These are phyloP conservation scores for Chrysolophus pictus DNA, from an alignment of 2,797 vertebrate genomes.

Conservation along the genomic window DNA sequence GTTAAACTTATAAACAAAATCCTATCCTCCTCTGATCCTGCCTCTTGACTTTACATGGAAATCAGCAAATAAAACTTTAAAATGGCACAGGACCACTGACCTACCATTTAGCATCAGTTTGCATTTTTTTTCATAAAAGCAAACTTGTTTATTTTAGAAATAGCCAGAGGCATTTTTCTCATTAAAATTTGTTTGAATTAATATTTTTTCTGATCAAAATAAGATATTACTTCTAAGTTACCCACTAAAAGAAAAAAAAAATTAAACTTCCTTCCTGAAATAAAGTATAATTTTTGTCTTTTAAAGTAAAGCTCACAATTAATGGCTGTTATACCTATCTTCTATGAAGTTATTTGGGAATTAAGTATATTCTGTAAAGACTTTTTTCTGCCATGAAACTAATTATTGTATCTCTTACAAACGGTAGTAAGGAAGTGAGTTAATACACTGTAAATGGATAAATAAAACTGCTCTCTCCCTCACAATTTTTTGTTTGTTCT, in stretches of 20 bases:
- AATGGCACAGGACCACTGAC: background rate
- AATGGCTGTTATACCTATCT: background rate
- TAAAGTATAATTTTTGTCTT: slow-evolving; percentile 32
- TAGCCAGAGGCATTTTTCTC: slow-evolving; percentile 48
- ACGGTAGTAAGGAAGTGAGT: background rate
- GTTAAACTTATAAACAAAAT: background rate
- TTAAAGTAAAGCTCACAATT: background rate
- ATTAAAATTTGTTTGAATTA: slow-evolving; percentile 56
- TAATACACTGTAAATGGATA: background rate
- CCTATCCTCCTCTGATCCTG: background rate
- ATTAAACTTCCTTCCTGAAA: slow-evolving; percentile 58
- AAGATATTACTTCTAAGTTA: slow-evolving; percentile 61
- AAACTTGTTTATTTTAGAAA: slow-evolving; percentile 33
- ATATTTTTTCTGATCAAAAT: slow-evolving; percentile 63
- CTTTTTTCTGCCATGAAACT: background rate
- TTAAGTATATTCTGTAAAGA: background rate
- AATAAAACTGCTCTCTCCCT: background rate
- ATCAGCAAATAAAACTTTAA: slow-evolving; percentile 23
- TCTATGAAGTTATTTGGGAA: background rate
- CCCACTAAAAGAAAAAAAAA: background rate
- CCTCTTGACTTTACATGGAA: background rate
- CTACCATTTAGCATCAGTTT: slow-evolving; percentile 25
- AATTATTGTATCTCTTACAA: background rate
- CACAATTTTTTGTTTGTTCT: background rate
- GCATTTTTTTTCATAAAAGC: slow-evolving; percentile 18